Percentiles rank a stretch among this genome's conserved stretches.
Conservation (phyloP, 2,888 invertebrate genomes). For the Aphidoletes aphidimyza region DNA sequence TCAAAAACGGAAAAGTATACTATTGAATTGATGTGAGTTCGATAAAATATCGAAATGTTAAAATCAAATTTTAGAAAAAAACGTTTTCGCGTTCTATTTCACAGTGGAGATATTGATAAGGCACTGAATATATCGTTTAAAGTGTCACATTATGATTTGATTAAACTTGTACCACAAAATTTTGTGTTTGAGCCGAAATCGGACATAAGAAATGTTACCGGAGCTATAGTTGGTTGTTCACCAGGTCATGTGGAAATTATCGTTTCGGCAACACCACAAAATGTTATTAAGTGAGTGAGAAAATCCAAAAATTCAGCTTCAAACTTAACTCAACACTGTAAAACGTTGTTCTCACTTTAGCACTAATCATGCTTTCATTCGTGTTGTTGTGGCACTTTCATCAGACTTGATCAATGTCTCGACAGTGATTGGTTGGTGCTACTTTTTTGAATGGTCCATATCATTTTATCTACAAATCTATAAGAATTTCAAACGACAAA, state of each 20-base stretch:
- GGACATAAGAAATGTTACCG: too few relatives aligned
- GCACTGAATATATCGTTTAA: slow-evolving; percentile 69
- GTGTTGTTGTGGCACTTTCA: slow-evolving; percentile 81
- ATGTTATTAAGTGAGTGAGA: too few relatives aligned
- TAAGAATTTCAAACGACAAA: slow-evolving; percentile 89
- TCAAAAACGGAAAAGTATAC: slow-evolving; percentile 69
- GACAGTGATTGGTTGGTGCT: slow-evolving; percentile 94
- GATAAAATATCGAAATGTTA: slow-evolving; percentile 64
- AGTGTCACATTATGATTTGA: slow-evolving; percentile 74
- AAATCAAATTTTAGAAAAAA: not conserved
- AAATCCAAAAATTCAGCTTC: too few relatives aligned
- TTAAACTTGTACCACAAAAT: slow-evolving; percentile 69
- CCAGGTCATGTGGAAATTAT: too few relatives aligned
- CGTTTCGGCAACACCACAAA: too few relatives aligned
- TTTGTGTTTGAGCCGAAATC: too few relatives aligned
- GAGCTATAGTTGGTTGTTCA: too few relatives aligned
- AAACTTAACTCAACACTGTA: too few relatives aligned
- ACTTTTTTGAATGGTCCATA: slow-evolving; percentile 97
- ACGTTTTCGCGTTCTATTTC: too few relatives aligned
- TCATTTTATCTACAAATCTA: slow-evolving; percentile 99
- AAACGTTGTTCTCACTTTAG: too few relatives aligned
- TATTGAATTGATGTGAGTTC: slow-evolving; percentile 69
- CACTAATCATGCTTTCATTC: slow-evolving; percentile 75
- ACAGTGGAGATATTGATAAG: slow-evolving; percentile 67
- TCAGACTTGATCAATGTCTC: slow-evolving; percentile 77